Evolutionary conservation across 2,888 invertebrate genomes (phyloP).

Genomic region (Odontomyia ornata): DNA sequence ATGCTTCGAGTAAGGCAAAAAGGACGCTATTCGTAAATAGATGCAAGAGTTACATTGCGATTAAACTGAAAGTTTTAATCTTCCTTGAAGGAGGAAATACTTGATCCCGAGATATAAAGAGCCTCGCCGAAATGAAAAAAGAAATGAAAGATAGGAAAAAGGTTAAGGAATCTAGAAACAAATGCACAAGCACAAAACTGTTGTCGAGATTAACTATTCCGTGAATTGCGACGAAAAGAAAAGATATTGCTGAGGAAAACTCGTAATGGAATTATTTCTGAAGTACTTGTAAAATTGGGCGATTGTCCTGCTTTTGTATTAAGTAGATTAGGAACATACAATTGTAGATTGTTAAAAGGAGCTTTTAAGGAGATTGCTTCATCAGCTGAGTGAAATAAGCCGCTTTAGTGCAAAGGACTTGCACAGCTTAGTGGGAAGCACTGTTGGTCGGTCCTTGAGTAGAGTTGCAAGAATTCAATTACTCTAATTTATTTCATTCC

Average conservation of each 20-base stretch:
- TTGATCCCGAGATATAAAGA: background rate
- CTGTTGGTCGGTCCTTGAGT: background rate
- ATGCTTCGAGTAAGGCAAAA: background rate
- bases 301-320: background rate
- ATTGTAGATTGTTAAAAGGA: background rate
- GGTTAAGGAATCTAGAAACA: background rate
- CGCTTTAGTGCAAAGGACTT: too few relatives aligned
- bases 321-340: constrained; percentile 3
- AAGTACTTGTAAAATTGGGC: constrained; percentile 8
- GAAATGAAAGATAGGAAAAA: background rate
- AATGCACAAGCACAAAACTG: constrained; percentile 20
- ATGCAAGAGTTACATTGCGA: constrained; percentile 5
- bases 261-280: constrained; percentile 30
- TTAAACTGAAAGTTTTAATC: constrained; percentile 24
- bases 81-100: background rate
- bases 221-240: constrained; percentile 7
- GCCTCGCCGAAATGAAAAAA: background rate
- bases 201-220: constrained; percentile 24
- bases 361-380: background rate
- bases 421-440: background rate
- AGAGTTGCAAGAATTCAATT: too few relatives aligned
- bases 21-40: background rate
- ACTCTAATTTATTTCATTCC: too few relatives aligned
- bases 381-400: background rate
- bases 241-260: background rate